A percentile compares a stretch with the other conserved stretches of the same genome.
Evolutionary conservation across 92 coral and sea anemone genomes (phyloP).

Genomic region (Pocillopora grandis): DNA sequence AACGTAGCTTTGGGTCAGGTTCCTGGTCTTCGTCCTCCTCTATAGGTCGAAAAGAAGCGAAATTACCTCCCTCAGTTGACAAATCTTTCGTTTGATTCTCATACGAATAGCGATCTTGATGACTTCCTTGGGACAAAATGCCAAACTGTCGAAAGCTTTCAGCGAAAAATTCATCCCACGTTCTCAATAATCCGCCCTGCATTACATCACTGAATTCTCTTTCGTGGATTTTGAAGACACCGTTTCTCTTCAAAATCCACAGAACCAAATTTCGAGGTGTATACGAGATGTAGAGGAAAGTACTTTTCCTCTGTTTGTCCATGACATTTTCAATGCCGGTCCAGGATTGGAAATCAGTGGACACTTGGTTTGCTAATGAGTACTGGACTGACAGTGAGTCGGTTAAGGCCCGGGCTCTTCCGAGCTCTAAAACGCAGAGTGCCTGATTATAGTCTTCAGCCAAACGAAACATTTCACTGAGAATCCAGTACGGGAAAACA

Average conservation of each 20-base stretch:
- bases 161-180: not conserved
- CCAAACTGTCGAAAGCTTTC: constrained; percentile 1
- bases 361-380: not conserved
- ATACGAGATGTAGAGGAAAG: not conserved
- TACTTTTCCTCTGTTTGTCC: not conserved
- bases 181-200: not conserved
- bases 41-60: not conserved
- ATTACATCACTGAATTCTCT: not conserved
- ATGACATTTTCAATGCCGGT: not conserved
- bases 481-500: not conserved
- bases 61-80: not conserved
- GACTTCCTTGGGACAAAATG: not conserved
- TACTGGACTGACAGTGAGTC: constrained; percentile 7
- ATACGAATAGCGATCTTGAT: not conserved
- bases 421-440: not conserved
- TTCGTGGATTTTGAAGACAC: not conserved
- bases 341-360: not conserved
- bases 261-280: not conserved
- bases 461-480: not conserved
- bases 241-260: constrained; percentile 1
- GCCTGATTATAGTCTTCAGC: not conserved
- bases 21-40: not conserved
- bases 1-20: not conserved
- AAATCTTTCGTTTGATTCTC: not conserved
- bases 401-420: constrained; percentile 2